Conservation (phyloP, 2,797 vertebrate genomes). For the Parotocinclus haroldoi region DNA sequence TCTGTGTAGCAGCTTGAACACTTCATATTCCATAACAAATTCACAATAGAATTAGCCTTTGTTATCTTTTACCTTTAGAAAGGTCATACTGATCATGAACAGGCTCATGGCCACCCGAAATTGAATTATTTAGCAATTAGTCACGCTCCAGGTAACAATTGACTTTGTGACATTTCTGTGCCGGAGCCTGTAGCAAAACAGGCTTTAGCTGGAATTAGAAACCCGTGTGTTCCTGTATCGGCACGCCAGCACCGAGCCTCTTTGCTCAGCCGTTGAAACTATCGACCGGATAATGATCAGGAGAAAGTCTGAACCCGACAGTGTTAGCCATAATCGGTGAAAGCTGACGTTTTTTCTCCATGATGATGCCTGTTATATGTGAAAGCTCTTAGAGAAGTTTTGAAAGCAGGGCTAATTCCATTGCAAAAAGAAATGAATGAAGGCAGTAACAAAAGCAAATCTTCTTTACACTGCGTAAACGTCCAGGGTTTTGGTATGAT, state of each 20-base stretch:
- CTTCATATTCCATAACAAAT: slow-evolving; percentile 20
- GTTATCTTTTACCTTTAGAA: slow-evolving; percentile 31
- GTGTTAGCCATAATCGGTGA: no score
- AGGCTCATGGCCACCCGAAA: slow-evolving; percentile 14
- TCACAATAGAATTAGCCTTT: slow-evolving; percentile 27
- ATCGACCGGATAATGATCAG: not conserved
- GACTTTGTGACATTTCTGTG: slow-evolving; percentile 29
- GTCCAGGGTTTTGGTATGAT: no score
- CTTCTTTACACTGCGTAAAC: no score
- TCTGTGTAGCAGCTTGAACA: not conserved
- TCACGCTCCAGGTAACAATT: slow-evolving; percentile 21
- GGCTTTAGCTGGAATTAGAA: slow-evolving; percentile 14
- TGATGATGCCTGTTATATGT: no score
- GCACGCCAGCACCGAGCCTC: slow-evolving; percentile 1
- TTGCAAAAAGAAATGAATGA: no score
- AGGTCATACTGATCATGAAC: slow-evolving; percentile 36
- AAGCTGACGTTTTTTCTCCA: no score
- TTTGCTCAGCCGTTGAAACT: not conserved
- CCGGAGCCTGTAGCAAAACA: slow-evolving; percentile 14
- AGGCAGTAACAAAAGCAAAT: no score
- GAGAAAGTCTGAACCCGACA: not conserved
- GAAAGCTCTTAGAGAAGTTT: no score
- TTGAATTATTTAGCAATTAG: slow-evolving; percentile 38
- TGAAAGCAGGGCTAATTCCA: no score
- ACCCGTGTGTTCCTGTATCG: slow-evolving; percentile 5